phyloP scores from a whole-genome alignment of 92 coral and sea anemone species.

The Virgularia gustaviana region DNA sequence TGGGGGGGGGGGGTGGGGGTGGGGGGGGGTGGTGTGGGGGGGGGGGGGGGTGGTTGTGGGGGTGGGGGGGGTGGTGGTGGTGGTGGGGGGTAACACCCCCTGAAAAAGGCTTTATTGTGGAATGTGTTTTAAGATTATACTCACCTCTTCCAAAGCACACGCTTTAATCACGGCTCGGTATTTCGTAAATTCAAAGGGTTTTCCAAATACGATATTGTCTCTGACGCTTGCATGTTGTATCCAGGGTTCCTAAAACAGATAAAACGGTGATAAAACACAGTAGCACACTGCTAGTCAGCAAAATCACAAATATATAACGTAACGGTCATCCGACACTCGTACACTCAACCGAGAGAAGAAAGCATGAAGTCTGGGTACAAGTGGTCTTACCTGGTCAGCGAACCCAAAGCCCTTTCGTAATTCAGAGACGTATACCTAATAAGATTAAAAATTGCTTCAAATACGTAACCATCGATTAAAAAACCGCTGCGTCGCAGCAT shows the following conservation, averaged over 20 bases:
- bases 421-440: slow-evolving; percentile 66
- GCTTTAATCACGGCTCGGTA: slow-evolving; percentile 78
- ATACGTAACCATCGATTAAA: background rate
- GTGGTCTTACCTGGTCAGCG: slow-evolving; percentile 69
- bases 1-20: too few relatives aligned
- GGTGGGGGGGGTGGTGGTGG: too few relatives aligned
- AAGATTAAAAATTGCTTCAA: background rate
- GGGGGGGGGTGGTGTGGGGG: too few relatives aligned
- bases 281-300: too few relatives aligned
- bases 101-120: background rate
- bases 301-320: too few relatives aligned
- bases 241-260: slow-evolving; percentile 74
- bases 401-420: slow-evolving; percentile 86
- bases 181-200: slow-evolving; percentile 70
- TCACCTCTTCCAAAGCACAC: slow-evolving; percentile 89
- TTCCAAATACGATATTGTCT: slow-evolving; percentile 91
- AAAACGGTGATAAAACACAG: too few relatives aligned
- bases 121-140: too few relatives aligned
- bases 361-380: too few relatives aligned
- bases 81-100: background rate
- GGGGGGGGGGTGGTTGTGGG: too few relatives aligned
- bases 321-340: background rate
- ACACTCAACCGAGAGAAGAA: too few relatives aligned
- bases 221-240: slow-evolving; percentile 96
- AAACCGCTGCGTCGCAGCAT: too few relatives aligned